A percentile compares a stretch with the other conserved stretches of the same genome.
phyloP scores from a whole-genome alignment of 2,797 vertebrate genomes.

The Sebastes minor region DNA sequence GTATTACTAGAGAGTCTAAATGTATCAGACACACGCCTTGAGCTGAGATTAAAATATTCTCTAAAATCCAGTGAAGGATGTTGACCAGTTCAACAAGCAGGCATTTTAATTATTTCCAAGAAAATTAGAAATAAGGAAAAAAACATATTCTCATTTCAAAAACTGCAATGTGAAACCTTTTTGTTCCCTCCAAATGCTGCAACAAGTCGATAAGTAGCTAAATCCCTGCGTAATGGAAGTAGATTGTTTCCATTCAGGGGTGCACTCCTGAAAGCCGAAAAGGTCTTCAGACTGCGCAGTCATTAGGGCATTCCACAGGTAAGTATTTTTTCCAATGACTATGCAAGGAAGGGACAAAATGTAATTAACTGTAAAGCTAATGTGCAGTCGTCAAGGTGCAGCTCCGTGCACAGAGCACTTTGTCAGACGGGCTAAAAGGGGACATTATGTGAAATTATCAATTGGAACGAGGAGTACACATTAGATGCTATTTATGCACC shows the following conservation, averaged over 20 bases:
- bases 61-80: not conserved
- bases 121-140: not conserved
- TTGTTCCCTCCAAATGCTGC: constrained; percentile 8
- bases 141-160: constrained; percentile 10
- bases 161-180: constrained; percentile 39
- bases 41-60: not conserved
- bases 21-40: not conserved
- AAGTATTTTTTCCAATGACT: constrained; percentile 13
- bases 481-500: not conserved
- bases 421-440: constrained; percentile 8
- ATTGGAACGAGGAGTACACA: constrained; percentile 1
- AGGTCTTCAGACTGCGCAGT: constrained; percentile 29
- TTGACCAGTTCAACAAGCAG: not conserved
- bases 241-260: constrained; percentile 33
- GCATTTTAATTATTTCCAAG: not conserved
- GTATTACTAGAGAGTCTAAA: not conserved
- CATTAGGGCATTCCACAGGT: constrained; percentile 38
- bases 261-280: constrained; percentile 37
- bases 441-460: constrained; percentile 18
- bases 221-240: constrained; percentile 39
- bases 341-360: constrained; percentile 8
- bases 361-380: constrained; percentile 33
- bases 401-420: not conserved
- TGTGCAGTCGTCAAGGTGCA: not conserved
- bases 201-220: constrained; percentile 33